Evolutionary conservation across 2,113 vertebrate species (phyloP).

Genomic region (Cynocephalus volans): DNA sequence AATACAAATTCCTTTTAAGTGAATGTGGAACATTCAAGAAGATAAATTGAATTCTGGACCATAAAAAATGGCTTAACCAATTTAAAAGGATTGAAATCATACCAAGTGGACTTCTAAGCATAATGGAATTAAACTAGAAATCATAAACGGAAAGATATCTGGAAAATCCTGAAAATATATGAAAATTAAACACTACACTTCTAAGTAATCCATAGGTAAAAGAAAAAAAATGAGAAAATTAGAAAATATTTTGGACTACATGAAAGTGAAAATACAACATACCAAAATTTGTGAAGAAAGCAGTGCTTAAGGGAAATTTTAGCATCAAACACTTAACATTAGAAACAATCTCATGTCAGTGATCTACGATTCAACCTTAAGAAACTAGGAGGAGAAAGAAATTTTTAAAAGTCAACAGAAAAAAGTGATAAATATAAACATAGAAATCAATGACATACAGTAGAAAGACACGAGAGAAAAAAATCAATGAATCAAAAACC

Average conservation of each 20-base stretch:
- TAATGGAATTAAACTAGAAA: conserved; percentile 25
- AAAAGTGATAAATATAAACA: conserved; percentile 19
- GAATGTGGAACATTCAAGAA: not conserved
- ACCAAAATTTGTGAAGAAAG: conserved; percentile 31
- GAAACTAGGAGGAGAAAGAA: not conserved
- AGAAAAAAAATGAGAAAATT: not conserved
- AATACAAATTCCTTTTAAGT: conserved; percentile 37
- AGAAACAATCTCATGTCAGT: conserved; percentile 41
- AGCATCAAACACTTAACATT: not conserved
- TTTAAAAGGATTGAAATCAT: conserved; percentile 19
- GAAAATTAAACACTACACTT: not conserved
- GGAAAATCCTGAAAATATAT: conserved; percentile 44
- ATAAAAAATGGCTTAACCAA: not conserved
- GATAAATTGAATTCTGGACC: not conserved
- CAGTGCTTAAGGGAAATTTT: not conserved
- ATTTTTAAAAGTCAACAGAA: conserved; percentile 1
- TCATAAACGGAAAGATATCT: not conserved
- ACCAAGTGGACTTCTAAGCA: conserved; percentile 9
- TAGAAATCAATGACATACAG: not conserved
- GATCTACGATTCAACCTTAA: not conserved
- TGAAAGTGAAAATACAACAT: not conserved
- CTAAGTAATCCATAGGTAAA: not conserved
- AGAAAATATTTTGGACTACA: conserved; percentile 18
- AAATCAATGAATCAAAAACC: conserved; percentile 23
- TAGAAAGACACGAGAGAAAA: conserved; percentile 12